Base-by-base conservation (phyloP, 1,140 invertebrate genomes). In the Druon quercuslanigerum region DNA sequence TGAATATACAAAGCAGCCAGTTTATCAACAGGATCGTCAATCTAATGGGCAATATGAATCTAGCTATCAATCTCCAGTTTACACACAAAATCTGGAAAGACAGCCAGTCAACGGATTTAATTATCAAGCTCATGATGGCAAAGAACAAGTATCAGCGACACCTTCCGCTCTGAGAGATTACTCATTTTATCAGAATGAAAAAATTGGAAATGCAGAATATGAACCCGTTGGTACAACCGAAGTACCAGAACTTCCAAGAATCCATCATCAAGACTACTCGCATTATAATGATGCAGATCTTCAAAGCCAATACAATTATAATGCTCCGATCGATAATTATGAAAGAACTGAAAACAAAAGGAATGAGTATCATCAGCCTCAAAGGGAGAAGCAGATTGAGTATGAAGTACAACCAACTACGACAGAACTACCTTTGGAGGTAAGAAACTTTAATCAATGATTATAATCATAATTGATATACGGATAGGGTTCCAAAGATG, bases 21-120 rank as follows among this genome's bases (percentile, higher is more conserved):
- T 74, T 72, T 86, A 86, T 46, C 78, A 79, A 8, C 86, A 85
- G 40, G 77, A 51, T 40, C 73, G 75, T 40, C 81, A 75, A 12
- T 3, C 71, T 6, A 78, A 76, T 19, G n/a, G 70, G 0, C 76
- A 72, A 25, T 85, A 83, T 16, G 73, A 72, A 2, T 33, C 51
- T 7, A 80, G 74, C 17, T 84, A 84, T 40, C 84, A 76, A 54
- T 20, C 56, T 5, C 56, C 25, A 40, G 40, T 6, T 57, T 83
- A 81, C 5, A 83, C 81, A 11, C 83, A 82, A 14, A n/a, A 79
- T 7, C 72, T 88, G 0, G 85, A 90, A 14, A 80, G 84, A 1
- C 60, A 82, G 2, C 87, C 89, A 3, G 82, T 88, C 2, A 90
- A 90, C 70, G 88, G 86, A 50, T 91, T 88, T 72, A 90, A 90